Base-by-base conservation (phyloP, 1,140 invertebrate species). In the Drosophila pallidifrons region DNA sequence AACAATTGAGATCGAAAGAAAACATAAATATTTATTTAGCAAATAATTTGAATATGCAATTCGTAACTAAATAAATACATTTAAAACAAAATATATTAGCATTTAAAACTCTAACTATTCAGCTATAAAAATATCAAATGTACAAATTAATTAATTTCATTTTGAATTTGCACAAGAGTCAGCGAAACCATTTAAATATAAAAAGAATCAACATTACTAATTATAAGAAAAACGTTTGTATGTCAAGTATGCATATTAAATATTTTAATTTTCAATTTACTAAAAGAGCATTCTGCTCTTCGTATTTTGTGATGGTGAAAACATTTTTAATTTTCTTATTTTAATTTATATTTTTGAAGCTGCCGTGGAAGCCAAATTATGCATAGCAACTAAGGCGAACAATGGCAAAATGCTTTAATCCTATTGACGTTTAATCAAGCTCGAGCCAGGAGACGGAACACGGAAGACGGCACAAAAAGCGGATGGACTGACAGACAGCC, bases 371-470 rank as follows among this genome's bases (percentile, higher is more conserved):
- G 72, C 72, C 59, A 73, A 75, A 67, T 77, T 68, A 68, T 64
- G 64, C 64, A 68, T 16, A 28, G 66, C 66, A 63, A 63, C 49
- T 38, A 58, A 57, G 35, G 20, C 52, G 52, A 52, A 75, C 73
- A 71, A 70, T 75, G 59, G n/a, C 41, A 49, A 76, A 87, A 89
- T 87, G 79, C 83, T 73, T 88, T 88, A 88, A 88, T 88, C 85
- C 85, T 70, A 88, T 88, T 89, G 85, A 83, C 80, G 77, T 89
- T 89, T 88, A 88, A 88, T 88, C 83, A 88, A 81, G 66, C 75
- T 41, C 43, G 28, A 52, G 63, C 30, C 6, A 16, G 20, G 8
- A 41, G 41, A 43, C 41, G 41, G 41, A n/a, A 38, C 15, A 61
- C 5, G 35, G 43, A 5, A 28, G 5, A 54, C 20, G 43, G 6